Conservation (phyloP, 2,113 vertebrate genomes). For the Mustelus asterias region DNA sequence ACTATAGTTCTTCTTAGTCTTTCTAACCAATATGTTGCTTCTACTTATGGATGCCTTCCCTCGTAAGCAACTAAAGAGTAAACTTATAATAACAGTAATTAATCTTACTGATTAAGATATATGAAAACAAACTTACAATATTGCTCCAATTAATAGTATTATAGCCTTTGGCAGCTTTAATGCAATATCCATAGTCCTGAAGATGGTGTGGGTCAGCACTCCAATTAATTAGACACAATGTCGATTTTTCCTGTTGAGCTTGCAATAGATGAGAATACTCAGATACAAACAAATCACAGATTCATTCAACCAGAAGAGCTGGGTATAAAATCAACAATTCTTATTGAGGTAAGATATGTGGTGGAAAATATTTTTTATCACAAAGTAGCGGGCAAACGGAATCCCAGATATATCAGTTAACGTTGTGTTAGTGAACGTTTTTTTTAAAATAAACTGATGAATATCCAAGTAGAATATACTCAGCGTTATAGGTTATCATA, state of each 20-base stretch:
- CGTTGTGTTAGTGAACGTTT: not conserved
- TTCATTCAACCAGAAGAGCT: not conserved
- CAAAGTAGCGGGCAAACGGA: not conserved
- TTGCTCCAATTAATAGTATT: not conserved
- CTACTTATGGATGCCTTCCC: not conserved
- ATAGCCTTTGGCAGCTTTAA: not conserved
- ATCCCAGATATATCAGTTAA: not conserved
- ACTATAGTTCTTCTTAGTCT: not conserved
- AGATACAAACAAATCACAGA: not conserved
- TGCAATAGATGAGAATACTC: not conserved
- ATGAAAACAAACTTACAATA: not conserved
- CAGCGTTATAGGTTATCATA: not conserved
- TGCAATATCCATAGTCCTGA: not conserved
- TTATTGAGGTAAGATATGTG: not conserved
- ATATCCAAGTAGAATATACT: not conserved
- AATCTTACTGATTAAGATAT: not conserved
- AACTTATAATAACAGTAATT: not conserved
- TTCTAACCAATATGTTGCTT: not conserved
- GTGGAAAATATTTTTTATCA: not conserved
- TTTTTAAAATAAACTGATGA: not conserved
- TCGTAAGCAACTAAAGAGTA: not conserved
- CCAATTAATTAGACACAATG: not conserved
- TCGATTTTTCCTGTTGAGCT: not conserved
- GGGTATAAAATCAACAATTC: not conserved
- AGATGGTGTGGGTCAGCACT: not conserved